A percentile compares a stretch with the other conserved stretches of the same genome.
phyloP scores from a whole-genome alignment of 2,113 vertebrate genomes.

The Smithornis capensis region DNA sequence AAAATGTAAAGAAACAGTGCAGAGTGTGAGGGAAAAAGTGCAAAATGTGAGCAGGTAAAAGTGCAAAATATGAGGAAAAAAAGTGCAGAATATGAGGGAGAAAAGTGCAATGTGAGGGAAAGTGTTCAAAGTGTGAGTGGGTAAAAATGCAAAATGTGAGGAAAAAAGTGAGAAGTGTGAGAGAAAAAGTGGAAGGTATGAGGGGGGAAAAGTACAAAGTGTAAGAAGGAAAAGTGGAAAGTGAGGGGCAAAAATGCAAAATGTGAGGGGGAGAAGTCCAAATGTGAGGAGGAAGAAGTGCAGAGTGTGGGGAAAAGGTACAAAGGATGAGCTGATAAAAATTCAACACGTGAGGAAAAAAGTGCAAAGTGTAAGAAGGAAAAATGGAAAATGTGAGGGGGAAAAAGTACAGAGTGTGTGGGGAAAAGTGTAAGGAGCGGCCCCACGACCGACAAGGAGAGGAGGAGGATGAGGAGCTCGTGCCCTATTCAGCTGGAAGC shows the following conservation, averaged over 20 bases:
- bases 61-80: not conserved
- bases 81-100: not conserved
- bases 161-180: not conserved
- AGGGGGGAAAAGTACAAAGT: not conserved
- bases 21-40: not conserved
- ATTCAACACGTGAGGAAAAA: not conserved
- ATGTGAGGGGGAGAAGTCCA: not conserved
- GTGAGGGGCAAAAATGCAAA: not conserved
- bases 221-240: too few relatives aligned
- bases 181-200: too few relatives aligned
- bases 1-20: not conserved
- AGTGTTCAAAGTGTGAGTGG: not conserved
- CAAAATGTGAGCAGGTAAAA: not conserved
- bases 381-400: not conserved
- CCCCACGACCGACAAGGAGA: not conserved
- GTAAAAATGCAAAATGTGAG: too few relatives aligned
- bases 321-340: not conserved
- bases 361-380: not conserved
- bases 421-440: not conserved
- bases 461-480: not conserved
- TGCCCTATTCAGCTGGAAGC: not conserved
- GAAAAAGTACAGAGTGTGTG: too few relatives aligned
- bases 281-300: not conserved
- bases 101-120: not conserved
- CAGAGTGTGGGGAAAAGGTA: too few relatives aligned